These are phyloP conservation scores for Platyura marginata DNA, from an alignment of 1,140 invertebrate genomes.

Conservation along the genomic window DNA sequence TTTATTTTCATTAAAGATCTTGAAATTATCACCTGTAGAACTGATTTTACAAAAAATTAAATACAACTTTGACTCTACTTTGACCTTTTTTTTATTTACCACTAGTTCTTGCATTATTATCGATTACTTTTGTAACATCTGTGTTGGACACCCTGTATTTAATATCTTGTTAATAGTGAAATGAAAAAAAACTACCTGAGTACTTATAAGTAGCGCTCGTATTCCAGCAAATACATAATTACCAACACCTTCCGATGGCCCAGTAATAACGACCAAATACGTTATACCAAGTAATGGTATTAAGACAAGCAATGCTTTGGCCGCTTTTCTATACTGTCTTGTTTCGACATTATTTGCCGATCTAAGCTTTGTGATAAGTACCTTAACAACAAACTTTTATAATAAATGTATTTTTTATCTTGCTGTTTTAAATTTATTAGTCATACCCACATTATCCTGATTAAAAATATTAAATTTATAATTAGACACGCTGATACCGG, in stretches of 20 bases:
- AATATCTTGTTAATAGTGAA: background rate
- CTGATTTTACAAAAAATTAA: no score
- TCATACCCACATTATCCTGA: conserved; percentile 84
- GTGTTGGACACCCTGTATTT: background rate
- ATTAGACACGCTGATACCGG: conserved; percentile 46
- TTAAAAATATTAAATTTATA: conserved; percentile 70
- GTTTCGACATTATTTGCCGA: conserved; percentile 73
- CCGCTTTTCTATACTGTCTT: conserved; percentile 73
- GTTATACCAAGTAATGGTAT: conserved; percentile 77
- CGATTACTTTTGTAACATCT: background rate
- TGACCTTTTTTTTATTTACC: background rate
- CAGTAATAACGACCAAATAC: conserved; percentile 61
- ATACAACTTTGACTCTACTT: background rate
- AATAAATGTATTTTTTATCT: background rate
- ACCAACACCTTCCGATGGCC: conserved; percentile 43
- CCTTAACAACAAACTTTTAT: conserved; percentile 28
- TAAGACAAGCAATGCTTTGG: conserved; percentile 70
- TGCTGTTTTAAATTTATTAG: background rate
- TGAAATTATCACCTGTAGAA: no score
- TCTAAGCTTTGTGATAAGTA: conserved; percentile 78
- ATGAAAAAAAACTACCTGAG: conserved; percentile 29
- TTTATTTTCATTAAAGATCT: no score
- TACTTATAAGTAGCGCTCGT: conserved; percentile 53
- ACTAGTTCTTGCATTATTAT: background rate
- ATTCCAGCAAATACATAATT: conserved; percentile 41